Conservation (phyloP, 2,888 invertebrate species). For the Marronus borbonicus region DNA sequence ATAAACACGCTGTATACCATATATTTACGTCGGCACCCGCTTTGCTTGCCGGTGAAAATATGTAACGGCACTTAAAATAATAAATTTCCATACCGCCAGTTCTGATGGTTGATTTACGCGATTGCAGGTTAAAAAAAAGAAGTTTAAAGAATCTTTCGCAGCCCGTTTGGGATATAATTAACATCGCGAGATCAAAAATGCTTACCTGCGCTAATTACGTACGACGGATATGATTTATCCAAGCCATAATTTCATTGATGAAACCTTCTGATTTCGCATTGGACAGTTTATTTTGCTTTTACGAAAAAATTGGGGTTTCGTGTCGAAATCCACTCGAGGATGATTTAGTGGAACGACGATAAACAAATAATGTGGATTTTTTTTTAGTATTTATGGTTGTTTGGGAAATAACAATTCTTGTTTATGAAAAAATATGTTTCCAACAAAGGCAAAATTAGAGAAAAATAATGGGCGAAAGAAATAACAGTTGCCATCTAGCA, state of each 20-base stretch:
- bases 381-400: too few species aligned
- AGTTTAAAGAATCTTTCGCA: conserved; percentile 7
- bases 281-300: background rate
- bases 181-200: conserved; percentile 31
- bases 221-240: conserved; percentile 29
- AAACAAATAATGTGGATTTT: too few species aligned
- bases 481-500: too few species aligned
- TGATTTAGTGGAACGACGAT: too few species aligned
- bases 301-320: background rate
- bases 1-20: too few species aligned
- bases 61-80: conserved; percentile 15
- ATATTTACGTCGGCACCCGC: too few species aligned
- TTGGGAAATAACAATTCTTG: too few species aligned
- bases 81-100: conserved; percentile 13
- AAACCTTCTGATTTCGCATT: conserved; percentile 25
- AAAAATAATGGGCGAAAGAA: too few species aligned
- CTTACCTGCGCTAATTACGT: conserved; percentile 19
- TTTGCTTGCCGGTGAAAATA: conserved; percentile 5
- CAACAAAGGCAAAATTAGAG: too few species aligned
- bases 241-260: conserved; percentile 16
- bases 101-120: background rate
- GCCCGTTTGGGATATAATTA: conserved; percentile 20
- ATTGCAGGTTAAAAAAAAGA: background rate
- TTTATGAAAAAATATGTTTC: too few species aligned
- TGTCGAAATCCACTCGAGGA: too few species aligned